Evolutionary conservation across 2,888 invertebrate genomes (phyloP).

Genomic region (Nephrotoma guestfalica): DNA sequence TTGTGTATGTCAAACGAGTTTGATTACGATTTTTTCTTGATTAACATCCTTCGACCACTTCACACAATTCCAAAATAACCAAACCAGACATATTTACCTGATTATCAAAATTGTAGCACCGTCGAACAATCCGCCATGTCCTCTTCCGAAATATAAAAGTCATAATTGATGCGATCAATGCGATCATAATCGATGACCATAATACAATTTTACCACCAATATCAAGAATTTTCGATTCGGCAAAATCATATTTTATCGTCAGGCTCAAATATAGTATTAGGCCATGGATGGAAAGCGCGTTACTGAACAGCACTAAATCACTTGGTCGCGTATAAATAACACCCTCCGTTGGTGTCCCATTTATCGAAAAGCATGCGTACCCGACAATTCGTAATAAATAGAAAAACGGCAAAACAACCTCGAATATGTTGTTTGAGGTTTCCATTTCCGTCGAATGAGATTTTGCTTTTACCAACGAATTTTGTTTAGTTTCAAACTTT

Average conservation of each 20-base stretch:
- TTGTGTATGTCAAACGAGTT: no score
- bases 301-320: neutral
- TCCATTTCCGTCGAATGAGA: neutral
- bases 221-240: neutral
- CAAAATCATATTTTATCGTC: neutral
- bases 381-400: neutral
- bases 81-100: neutral
- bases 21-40: no score
- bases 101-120: slow-evolving; percentile 3
- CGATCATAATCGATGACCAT: neutral
- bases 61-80: neutral
- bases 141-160: neutral
- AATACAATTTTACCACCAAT: neutral
- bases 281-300: neutral
- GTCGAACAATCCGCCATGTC: neutral
- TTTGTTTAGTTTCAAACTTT: neutral
- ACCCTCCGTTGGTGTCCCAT: neutral
- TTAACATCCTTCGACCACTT: neutral
- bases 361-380: neutral
- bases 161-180: neutral
- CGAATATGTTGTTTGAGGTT: neutral
- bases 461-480: neutral
- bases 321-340: neutral
- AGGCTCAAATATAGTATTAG: neutral
- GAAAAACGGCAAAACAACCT: neutral